Evolutionary conservation across 2,113 vertebrate genomes (phyloP), one percentile per base, ranked within the genome.

Genomic region (Casuarius casuarius): DNA sequence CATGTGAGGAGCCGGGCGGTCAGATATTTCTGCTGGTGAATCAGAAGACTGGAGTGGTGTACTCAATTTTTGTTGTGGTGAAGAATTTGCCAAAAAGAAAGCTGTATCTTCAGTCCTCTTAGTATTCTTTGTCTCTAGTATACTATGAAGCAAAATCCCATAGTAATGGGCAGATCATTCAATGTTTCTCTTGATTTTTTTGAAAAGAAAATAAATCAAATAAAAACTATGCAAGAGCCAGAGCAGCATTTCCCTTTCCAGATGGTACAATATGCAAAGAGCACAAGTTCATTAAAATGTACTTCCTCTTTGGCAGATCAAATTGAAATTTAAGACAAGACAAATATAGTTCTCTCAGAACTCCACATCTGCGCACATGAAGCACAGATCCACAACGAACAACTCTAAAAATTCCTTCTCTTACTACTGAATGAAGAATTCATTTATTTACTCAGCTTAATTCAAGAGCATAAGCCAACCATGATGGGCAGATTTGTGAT

Each of bases 1-100:
- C 31, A 96, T 92, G 28, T 84, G 98, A 12, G 99, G 99, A 33
- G 98, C 98, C 1, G 99, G 99, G 19, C 91, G 54, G 6, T 98
- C 97, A 0, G 97, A 91, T 40, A 82, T 78, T 19, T 98, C 98
- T 58, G 96, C 33, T 2, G 97, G 93, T 18, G 91, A 92, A 70
- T 80, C 94, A 65, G 97, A 96, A 79, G 98, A 97, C 58, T 96
- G 97, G 48, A 98, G 98, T 1, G 97, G 97, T 7, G 97, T 66
- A 71, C 94, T 97, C 18, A 91, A 91, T 9, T 97, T 96, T 26
- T 95, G 97, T 89, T 98, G 98, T 1, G 87, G 95, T 0, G 62
- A 92, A 74, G 97, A 42, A 31, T 90, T 75, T 70, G 78, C 85
- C 51, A 23, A 44, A 35, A 89, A 62, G 62, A 80, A 88, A 89